Base-by-base conservation (phyloP, 2,113 vertebrate species). In the Silurus asotus region DNA sequence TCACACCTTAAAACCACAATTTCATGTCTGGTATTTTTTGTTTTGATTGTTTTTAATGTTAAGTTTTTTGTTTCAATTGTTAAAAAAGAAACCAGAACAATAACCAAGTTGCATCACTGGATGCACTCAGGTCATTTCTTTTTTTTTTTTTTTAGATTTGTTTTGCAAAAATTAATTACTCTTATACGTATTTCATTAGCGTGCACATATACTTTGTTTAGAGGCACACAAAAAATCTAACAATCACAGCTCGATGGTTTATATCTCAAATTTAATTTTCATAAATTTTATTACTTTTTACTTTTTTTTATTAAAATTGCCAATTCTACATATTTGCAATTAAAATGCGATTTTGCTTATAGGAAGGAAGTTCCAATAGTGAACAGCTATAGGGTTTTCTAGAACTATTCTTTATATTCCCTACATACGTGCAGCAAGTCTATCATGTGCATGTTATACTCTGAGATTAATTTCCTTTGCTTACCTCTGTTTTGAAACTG, bases 401-500 rank as follows among this genome's bases (percentile, higher is more conserved):
- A 28, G 8, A 79, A 59, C 25, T 45, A 9, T 45, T 79, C 8
- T 20, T 59, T 59, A 13, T 13, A 7, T 48, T 61, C 17, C 9
- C 14, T 48, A 61, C 17, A 48, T 48, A 20, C 15, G 49, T 77
- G 23, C 74, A 77, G 51, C 72, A 51, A 75, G 20, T 51, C 37
- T 37, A 37, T 37, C 37, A 37, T 37, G 70, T 28, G 59, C 8
- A 76, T 28, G n/a, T 37, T 61, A 70, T n/a, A 48, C 15, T 56
- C 17, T 80, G 20, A 53, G 62, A 62, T 65, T 51, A 7, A 72
- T 70, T 72, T 61, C n/a, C 14, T 51, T 77, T 62, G 51, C 83
- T 80, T 75, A 79, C 61, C 25, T 72, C 8, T 76, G 37, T 69
- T 82, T 56, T 75, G 55, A 17, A 80, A 86, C 19, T 51, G 17